Conservation (phyloP, 2,888 invertebrate species). For the Podabrus alpinus region DNA sequence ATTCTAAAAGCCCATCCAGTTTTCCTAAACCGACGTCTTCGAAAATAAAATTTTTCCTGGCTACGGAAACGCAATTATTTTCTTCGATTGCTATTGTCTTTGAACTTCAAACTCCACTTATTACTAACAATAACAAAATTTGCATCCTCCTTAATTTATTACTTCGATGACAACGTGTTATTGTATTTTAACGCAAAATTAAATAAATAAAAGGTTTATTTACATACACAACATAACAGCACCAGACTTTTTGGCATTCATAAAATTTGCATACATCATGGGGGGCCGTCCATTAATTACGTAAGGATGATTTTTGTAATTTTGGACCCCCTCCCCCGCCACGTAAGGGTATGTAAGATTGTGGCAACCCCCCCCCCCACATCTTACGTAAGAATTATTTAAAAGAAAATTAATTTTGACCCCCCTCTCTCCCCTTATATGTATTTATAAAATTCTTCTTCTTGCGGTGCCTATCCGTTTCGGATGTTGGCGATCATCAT, state of each 20-base stretch:
- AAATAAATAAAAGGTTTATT: background rate
- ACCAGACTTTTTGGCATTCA: background rate
- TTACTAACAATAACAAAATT: background rate
- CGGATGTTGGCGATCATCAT: too few species aligned
- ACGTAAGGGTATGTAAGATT: too few species aligned
- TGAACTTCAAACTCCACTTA: background rate
- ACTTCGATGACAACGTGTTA: background rate
- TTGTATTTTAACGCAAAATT: background rate
- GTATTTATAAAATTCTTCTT: too few species aligned
- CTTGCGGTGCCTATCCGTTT: too few species aligned
- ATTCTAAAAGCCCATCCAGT: too few species aligned
- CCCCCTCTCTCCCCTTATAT: too few species aligned
- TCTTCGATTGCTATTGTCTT: background rate
- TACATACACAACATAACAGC: background rate
- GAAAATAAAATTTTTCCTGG: background rate
- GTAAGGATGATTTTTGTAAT: too few species aligned
- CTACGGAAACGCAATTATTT: background rate
- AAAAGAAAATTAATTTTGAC: too few species aligned
- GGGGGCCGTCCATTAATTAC: too few species aligned
- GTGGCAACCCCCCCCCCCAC: too few species aligned
- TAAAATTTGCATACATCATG: background rate
- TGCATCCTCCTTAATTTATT: background rate
- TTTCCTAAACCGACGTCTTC: background rate
- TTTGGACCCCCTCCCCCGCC: too few species aligned
- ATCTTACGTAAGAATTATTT: too few species aligned